Conservation (phyloP, 1,140 invertebrate genomes). For the Coptotermes formosanus region DNA sequence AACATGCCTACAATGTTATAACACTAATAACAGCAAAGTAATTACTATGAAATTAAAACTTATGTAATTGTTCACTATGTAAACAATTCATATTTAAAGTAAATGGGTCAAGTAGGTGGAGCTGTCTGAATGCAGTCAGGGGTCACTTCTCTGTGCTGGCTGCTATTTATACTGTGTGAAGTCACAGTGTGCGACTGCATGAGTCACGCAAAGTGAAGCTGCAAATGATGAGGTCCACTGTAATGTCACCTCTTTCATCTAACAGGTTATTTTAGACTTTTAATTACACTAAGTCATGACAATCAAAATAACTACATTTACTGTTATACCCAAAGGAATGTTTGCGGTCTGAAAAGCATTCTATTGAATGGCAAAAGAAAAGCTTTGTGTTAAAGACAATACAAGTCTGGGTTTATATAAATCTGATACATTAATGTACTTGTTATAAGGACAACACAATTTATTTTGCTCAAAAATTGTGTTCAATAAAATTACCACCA, state of each 20-base stretch:
- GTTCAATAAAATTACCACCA: too few relatives aligned
- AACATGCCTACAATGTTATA: too few relatives aligned
- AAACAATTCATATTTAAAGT: neutral
- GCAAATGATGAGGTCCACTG: neutral
- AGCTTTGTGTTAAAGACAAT: too few relatives aligned
- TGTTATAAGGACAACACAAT: too few relatives aligned
- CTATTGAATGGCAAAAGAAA: too few relatives aligned
- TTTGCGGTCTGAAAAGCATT: neutral
- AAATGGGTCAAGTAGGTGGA: neutral
- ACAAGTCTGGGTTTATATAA: too few relatives aligned
- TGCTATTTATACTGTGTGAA: neutral
- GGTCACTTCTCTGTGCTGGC: neutral
- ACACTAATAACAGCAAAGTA: too few relatives aligned
- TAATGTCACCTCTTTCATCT: neutral
- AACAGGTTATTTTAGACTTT: neutral
- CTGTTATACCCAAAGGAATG: neutral
- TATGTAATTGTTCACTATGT: neutral
- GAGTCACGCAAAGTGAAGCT: neutral
- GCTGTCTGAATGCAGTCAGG: neutral
- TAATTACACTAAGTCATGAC: neutral
- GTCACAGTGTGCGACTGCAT: neutral
- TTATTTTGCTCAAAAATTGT: too few relatives aligned
- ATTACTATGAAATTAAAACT: too few relatives aligned
- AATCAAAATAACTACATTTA: neutral
- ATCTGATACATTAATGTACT: too few relatives aligned